Percentiles rank a stretch among this genome's conserved stretches.
Evolutionary conservation across 2,113 vertebrate genomes (phyloP).

Genomic region (Pelobates fuscus): DNA sequence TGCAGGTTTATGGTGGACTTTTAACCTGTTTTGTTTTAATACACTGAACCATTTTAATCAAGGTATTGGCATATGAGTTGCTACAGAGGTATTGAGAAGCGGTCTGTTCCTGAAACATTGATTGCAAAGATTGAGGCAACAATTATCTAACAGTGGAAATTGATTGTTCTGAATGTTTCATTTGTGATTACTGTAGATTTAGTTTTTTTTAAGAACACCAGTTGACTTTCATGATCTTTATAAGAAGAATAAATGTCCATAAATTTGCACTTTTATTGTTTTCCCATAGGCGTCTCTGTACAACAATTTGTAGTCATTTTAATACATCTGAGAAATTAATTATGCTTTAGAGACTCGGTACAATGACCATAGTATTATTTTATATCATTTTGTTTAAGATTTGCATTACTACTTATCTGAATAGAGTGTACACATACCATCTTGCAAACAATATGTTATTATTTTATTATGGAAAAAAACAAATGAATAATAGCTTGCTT

Average conservation of each 20-base stretch:
- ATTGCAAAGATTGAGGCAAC: slow-evolving; percentile 33
- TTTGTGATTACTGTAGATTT: slow-evolving; percentile 25
- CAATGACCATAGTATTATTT: no score
- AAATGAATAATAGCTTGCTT: no score
- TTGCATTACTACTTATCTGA: no score
- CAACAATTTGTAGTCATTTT: not conserved
- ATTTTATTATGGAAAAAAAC: no score
- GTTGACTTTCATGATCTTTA: not conserved
- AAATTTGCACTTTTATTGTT: slow-evolving; percentile 2
- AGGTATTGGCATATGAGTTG: slow-evolving; percentile 25
- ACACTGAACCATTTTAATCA: slow-evolving; percentile 30
- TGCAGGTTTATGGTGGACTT: not conserved
- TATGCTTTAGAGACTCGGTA: no score
- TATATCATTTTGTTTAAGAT: no score
- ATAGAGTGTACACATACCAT: no score
- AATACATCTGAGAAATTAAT: no score
- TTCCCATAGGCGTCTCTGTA: not conserved
- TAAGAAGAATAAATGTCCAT: not conserved
- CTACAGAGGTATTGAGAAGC: slow-evolving; percentile 4
- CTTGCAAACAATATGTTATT: no score
- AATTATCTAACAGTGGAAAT: slow-evolving; percentile 36
- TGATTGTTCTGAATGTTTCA: slow-evolving; percentile 33
- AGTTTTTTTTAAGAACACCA: slow-evolving; percentile 4
- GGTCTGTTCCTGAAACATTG: slow-evolving; percentile 21
- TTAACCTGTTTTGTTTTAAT: slow-evolving; percentile 13